These are phyloP conservation scores for Athalia circularis DNA, from an alignment of 2,888 invertebrate species.

Conservation along the genomic window DNA sequence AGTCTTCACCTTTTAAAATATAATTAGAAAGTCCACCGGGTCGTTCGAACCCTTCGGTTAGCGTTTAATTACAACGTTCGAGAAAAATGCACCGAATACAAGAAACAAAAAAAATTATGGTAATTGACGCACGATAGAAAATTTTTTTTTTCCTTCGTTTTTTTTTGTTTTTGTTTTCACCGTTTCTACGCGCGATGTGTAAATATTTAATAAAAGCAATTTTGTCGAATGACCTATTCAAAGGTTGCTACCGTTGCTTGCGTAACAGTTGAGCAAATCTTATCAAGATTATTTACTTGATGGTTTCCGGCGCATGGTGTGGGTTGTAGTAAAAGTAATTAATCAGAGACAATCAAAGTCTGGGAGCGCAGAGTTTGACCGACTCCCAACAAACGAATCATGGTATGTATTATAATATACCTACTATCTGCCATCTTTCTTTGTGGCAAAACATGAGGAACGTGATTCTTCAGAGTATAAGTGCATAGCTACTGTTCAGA, in stretches of 20 bases:
- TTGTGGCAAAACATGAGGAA: conserved; percentile 22
- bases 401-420: too few relatives aligned
- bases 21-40: too few relatives aligned
- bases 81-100: too few relatives aligned
- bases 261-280: conserved; percentile 65
- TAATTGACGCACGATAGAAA: too few relatives aligned
- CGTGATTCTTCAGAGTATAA: conserved; percentile 8
- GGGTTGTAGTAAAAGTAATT: conserved; percentile 68
- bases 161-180: too few relatives aligned
- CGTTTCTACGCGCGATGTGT: background rate
- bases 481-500: background rate
- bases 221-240: conserved; percentile 41
- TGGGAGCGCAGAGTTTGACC: conserved; percentile 66
- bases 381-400: conserved; percentile 67
- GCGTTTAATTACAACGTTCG: too few relatives aligned
- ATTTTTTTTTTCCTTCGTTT: too few relatives aligned
- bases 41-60: too few relatives aligned
- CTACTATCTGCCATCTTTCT: conserved; percentile 38
- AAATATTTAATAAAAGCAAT: background rate
- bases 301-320: conserved; percentile 60
- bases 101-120: too few relatives aligned
- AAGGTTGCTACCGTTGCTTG: conserved; percentile 60
- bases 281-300: conserved; percentile 69
- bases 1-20: too few relatives aligned
- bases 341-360: conserved; percentile 74